These are phyloP conservation scores for Scaptomyza parva DNA, from an alignment of 2,888 invertebrate genomes.

Conservation along the genomic window DNA sequence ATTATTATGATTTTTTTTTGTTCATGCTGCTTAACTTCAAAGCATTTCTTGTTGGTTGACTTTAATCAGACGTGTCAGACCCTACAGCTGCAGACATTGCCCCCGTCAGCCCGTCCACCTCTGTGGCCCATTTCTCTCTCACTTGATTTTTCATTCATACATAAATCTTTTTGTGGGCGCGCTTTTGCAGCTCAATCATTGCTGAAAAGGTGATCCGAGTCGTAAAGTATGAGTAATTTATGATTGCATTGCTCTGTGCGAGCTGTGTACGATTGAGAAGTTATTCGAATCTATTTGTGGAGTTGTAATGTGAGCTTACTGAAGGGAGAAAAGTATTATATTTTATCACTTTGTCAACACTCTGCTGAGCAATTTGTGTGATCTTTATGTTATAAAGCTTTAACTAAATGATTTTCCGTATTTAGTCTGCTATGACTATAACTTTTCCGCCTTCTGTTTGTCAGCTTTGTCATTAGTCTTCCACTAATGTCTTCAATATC, in stretches of 20 bases:
- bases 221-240: conserved; percentile 42
- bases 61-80: conserved; percentile 48
- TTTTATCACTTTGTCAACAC: too few species aligned
- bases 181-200: conserved; percentile 42
- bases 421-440: too few species aligned
- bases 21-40: conserved; percentile 56
- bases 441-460: too few species aligned
- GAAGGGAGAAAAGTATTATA: too few species aligned
- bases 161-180: conserved; percentile 42
- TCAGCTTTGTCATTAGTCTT: too few species aligned
- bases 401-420: too few species aligned
- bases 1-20: conserved; percentile 25
- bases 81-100: conserved; percentile 28
- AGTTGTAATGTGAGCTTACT: too few species aligned
- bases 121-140: neutral
- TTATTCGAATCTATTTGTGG: conserved; percentile 1
- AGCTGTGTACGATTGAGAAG: conserved; percentile 28
- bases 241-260: conserved; percentile 16
- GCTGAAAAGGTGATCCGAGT: conserved; percentile 9
- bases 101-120: neutral
- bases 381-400: too few species aligned
- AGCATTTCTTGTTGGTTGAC: conserved; percentile 52
- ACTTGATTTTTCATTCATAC: conserved; percentile 1
- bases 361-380: too few species aligned
- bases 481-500: too few species aligned